Evolutionary conservation across 2,888 invertebrate genomes (phyloP), one percentile per base, ranked within the genome.

Genomic region (Lymantria dispar): DNA sequence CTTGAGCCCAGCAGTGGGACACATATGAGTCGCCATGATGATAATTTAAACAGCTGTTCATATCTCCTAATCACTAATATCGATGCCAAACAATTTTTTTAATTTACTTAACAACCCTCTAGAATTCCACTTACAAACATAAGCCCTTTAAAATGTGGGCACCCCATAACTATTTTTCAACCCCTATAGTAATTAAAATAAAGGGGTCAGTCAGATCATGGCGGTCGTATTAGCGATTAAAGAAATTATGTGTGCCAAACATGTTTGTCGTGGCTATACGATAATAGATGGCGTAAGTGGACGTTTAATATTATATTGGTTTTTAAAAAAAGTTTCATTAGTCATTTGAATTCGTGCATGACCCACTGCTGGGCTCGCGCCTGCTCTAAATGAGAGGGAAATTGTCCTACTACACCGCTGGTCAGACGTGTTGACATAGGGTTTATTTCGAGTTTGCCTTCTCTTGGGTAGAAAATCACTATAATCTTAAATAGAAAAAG

Each of bases 91-190:
- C 14, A 46, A 62, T 58, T 22, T 54, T 52, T 36, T 46, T 43
- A 57, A 43, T 54, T 51, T 47, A 48, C 45, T 50, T 41, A 58
- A 43, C 39, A 50, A 36, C 55, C 54, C 51, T 54, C 31, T 64
- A 50, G 54, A 48, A 56, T 55, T 48, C 37, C 43, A 40, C 39
- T 48, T 22, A 45, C 48, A 39, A 54, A 49, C 51, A 47, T 41
- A 54, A 51, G 47, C 50, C 52, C 50, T 52, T 59, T 15, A 45
- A 48, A 55, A 64, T 69, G 59, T 58, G 62, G 70, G 66, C 38
- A 51, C 49, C 60, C 64, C 52, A 46, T 50, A 43, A 41, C 7
- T 56, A 55, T 60, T 51, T 60, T 50, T 52, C 43, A 33, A 50
- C 60, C 55, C 64, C 43, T 31, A n/a, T 8, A 42, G 10, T 60